Base-by-base conservation (phyloP, 2,797 vertebrate species). In the Atherinosoma microstoma region DNA sequence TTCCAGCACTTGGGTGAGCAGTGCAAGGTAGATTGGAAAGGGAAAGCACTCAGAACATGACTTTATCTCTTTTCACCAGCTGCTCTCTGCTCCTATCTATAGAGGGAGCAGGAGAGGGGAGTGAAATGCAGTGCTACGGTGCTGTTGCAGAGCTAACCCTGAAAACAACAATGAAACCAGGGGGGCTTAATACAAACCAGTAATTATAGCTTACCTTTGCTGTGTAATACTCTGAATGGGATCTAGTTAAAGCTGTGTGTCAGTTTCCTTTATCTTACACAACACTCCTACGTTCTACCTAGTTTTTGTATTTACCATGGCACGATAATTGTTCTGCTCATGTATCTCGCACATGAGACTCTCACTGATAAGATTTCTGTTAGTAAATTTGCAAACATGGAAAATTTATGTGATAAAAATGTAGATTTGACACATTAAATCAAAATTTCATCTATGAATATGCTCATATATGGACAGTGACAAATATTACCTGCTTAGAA, bases 51-150 rank as follows among this genome's bases (percentile, higher is more conserved):
- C 83, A 79, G 85, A 85, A 88, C 87, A 84, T 42, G 89, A 86
- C 81, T 96, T 97, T 96, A 96, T 96, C 95, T 96, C 76, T 85
- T 79, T 74, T 94, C 92, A 94, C 92, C 96, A 96, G 95, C 94
- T 95, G 95, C 90, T 93, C 93, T 88, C 91, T 91, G 84, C 88
- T 94, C 83, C 94, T 94, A 92, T 94, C 91, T 91, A 88, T 77
- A 65, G 87, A 94, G 86, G 84, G 78, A 89, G 88, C 78, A 93
- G 87, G 84, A 84, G 84, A 92, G 85, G 89, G 85, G 79, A 89
- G 85, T 73, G 78, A 90, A 89, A 80, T 70, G 80, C 76, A 56
- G 84, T 85, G 94, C 91, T 88, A 60, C 58, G 87, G 90, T 56
- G 80, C 72, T 76, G 81, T 79, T 45, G 58, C 80, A 66, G 62